Evolutionary conservation across 2,888 invertebrate species (phyloP).

Genomic region (Xanthia togata): DNA sequence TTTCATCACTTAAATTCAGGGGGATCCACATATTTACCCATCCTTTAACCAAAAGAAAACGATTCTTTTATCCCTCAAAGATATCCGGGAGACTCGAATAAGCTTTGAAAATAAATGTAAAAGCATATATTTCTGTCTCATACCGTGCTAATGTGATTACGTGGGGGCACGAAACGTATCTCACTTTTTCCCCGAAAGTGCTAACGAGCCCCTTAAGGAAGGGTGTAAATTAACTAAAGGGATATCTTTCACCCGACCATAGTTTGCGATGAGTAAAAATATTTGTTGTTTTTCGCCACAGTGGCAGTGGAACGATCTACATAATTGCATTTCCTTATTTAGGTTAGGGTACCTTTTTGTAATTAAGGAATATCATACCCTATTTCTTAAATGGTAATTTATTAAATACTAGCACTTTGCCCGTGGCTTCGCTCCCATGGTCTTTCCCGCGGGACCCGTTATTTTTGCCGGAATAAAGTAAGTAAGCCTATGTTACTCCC

Average conservation of each 20-base stretch:
- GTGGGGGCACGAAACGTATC: constrained; percentile 66
- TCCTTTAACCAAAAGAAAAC: constrained; percentile 59
- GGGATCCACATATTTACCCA: constrained; percentile 44
- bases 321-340: constrained; percentile 44
- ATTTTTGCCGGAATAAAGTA: too few species aligned
- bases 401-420: too few species aligned
- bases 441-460: too few species aligned
- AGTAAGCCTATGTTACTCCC: too few species aligned
- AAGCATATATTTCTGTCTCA: constrained; percentile 67
- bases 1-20: constrained; percentile 59
- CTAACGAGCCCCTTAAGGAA: constrained; percentile 74
- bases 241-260: constrained; percentile 57
- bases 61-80: constrained; percentile 63
- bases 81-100: constrained; percentile 60
- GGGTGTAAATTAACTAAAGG: constrained; percentile 71
- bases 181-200: constrained; percentile 74
- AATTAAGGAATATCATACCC: not conserved
- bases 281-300: constrained; percentile 28
- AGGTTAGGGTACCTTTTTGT: not conserved
- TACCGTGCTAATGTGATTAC: constrained; percentile 74
- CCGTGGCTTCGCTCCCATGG: too few species aligned
- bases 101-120: constrained; percentile 68
- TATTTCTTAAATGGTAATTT: too few species aligned
- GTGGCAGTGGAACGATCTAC: constrained; percentile 22
- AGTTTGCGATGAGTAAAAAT: constrained; percentile 53